Evolutionary conservation across 2,797 vertebrate genomes (phyloP).

Genomic region (Hapalemur alaotrensis): DNA sequence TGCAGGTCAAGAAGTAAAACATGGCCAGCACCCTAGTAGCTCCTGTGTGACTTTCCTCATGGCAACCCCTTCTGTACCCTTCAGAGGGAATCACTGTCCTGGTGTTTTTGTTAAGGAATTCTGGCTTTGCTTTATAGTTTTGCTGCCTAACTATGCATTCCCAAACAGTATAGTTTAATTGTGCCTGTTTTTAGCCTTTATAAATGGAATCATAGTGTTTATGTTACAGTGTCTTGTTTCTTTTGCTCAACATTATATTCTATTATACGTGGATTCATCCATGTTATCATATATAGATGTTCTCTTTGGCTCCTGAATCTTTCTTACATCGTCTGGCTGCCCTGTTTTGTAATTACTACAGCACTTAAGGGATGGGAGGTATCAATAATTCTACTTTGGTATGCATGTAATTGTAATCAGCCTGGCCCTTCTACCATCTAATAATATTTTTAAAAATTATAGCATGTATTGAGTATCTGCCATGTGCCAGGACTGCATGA

Average conservation of each 20-base stretch:
- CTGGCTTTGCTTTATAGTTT: background rate
- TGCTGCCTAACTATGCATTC: background rate
- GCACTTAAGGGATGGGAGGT: background rate
- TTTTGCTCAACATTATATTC: background rate
- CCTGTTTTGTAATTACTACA: background rate
- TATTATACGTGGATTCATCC: background rate
- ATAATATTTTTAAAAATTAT: background rate
- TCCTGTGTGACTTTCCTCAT: background rate
- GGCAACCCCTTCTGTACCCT: background rate
- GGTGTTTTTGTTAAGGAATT: background rate
- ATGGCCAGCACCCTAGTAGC: background rate
- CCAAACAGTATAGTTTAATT: background rate
- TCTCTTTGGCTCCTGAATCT: conserved; percentile 15
- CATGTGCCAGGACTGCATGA: background rate
- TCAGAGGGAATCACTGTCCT: background rate
- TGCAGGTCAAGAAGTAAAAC: background rate
- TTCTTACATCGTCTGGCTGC: background rate
- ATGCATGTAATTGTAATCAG: background rate
- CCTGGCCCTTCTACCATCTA: background rate
- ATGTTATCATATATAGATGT: background rate
- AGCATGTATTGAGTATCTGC: background rate
- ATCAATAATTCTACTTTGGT: background rate
- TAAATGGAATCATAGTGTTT: background rate
- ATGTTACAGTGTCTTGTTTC: background rate
- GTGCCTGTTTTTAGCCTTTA: background rate